Base-by-base conservation (phyloP, 2,888 invertebrate species). In the Stictocephala bisonia region DNA sequence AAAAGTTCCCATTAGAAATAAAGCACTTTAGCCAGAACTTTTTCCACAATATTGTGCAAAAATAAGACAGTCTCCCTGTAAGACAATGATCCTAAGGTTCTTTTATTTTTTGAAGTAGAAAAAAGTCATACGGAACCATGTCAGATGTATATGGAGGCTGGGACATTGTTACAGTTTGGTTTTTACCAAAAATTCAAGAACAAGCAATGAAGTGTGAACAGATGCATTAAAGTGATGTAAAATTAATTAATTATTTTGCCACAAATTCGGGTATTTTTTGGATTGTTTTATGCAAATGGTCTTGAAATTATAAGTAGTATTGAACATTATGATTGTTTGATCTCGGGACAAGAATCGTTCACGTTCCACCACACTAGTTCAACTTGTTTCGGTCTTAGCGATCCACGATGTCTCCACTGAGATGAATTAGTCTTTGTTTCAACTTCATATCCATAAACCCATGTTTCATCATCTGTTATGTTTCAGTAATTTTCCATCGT, bases 401-500 rank as follows among this genome's bases (percentile, higher is more conserved):
- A 71, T 48, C 71, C 72, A 69, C 76, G 56, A 68, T 66, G 75
- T 78, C 74, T 79, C 77, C 77, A 79, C 67, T 78, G 78, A 69
- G 77, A 79, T 31, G 77, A 79, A 40, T 72, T 60, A 41, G 50
- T 79, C 76, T 76, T 74, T 7, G 78, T 79, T 80, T 80, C 77
- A 40, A 78, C 71, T 77, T 78, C 79, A 76, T 79, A 80, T 48
- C 76, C 78, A 75, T 78, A 79, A 22, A 80, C 74, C 78, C 80
- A 81, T 74, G 78, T 75, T 78, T 80, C 77, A 71, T 79, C 78
- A 78, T 77, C 77, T 76, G 78, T 79, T 79, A 80, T 79, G 68
- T 74, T 78, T 69, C 35, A 80, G 75, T 24, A 79, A 72, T 71
- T 78, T 73, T 71, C 75, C 64, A 72, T 78, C 76, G 24, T 56